A percentile compares a stretch with the other conserved stretches of the same genome.
phyloP scores from a whole-genome alignment of 2,797 vertebrate genomes.

The Gymnothorax javanicus region DNA sequence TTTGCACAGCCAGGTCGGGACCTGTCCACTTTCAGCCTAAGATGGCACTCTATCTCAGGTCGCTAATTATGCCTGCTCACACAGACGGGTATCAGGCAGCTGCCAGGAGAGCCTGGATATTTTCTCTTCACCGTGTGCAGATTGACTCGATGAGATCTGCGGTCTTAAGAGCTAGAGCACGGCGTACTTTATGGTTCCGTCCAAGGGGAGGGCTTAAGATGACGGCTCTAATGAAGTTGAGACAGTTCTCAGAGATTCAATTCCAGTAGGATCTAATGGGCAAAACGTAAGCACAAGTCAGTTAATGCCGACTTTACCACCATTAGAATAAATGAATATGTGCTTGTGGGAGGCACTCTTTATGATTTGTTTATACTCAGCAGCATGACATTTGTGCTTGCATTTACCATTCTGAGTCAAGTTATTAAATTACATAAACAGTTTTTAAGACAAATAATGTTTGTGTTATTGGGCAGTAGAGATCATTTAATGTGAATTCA shows the following conservation, averaged over 20 bases:
- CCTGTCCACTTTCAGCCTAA: background rate
- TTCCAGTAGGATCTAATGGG: background rate
- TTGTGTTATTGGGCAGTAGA: background rate
- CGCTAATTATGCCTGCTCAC: conserved; percentile 16
- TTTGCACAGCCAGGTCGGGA: background rate
- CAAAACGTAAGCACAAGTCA: background rate
- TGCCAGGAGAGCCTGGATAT: background rate
- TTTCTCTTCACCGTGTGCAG: background rate
- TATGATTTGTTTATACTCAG: background rate
- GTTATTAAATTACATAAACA: background rate
- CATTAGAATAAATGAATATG: background rate
- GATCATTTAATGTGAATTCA: background rate
- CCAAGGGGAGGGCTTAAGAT: background rate
- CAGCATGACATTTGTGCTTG: background rate
- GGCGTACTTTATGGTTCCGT: background rate
- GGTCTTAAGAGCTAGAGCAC: background rate
- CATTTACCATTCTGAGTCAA: background rate
- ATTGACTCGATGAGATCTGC: background rate
- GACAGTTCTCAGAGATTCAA: background rate
- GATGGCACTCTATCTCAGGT: background rate
- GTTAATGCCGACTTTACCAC: background rate
- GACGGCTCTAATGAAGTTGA: background rate
- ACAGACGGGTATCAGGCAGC: background rate
- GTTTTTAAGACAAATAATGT: background rate
- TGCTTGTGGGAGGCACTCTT: background rate